A percentile compares a stretch with the other conserved stretches of the same genome.
These are phyloP conservation scores for Tetramorium alpestre DNA, from an alignment of 1,140 invertebrate genomes.

Conservation along the genomic window DNA sequence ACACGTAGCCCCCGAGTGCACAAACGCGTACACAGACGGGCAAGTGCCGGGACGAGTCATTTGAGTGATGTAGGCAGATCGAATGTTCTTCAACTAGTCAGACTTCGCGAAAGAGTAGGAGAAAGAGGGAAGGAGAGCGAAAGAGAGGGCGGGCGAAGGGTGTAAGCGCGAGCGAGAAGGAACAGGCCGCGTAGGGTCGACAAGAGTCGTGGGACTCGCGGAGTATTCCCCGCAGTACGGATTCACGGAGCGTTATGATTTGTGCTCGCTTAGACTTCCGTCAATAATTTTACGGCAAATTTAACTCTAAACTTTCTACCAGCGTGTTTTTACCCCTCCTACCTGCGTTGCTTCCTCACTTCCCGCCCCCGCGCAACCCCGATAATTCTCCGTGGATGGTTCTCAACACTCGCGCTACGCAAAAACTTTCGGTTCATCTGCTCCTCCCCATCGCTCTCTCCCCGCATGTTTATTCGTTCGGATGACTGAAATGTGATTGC, in stretches of 20 bases:
- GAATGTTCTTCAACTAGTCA: slow-evolving; percentile 62
- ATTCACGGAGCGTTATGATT: slow-evolving; percentile 85
- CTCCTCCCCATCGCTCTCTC: slow-evolving; percentile 2
- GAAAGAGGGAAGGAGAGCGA: not conserved
- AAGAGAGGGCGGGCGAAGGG: not conserved
- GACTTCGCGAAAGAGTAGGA: slow-evolving; percentile 17
- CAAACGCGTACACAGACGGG: not conserved
- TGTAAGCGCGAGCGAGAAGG: slow-evolving; percentile 26
- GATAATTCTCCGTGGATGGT: slow-evolving; percentile 65
- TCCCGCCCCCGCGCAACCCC: not conserved
- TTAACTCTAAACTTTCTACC: slow-evolving; percentile 79
- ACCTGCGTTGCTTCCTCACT: slow-evolving; percentile 5
- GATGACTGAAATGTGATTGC: slow-evolving; percentile 29
- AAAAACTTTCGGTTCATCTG: slow-evolving; percentile 71
- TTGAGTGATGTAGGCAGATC: slow-evolving; percentile 76
- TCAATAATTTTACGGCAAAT: slow-evolving; percentile 86
- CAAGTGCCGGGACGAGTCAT: slow-evolving; percentile 67
- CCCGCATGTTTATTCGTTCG: slow-evolving; percentile 26
- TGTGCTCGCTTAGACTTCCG: slow-evolving; percentile 81
- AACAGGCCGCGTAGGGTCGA: slow-evolving; percentile 22
- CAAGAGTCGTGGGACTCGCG: slow-evolving; percentile 51
- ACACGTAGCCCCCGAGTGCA: slow-evolving; percentile 10
- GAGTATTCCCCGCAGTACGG: slow-evolving; percentile 74
- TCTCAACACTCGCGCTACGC: slow-evolving; percentile 32
- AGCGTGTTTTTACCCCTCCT: slow-evolving; percentile 26